Percentiles rank a stretch among this genome's conserved stretches.
phyloP scores from a whole-genome alignment of 1,140 invertebrate species.

The Elymnias hypermnestra region DNA sequence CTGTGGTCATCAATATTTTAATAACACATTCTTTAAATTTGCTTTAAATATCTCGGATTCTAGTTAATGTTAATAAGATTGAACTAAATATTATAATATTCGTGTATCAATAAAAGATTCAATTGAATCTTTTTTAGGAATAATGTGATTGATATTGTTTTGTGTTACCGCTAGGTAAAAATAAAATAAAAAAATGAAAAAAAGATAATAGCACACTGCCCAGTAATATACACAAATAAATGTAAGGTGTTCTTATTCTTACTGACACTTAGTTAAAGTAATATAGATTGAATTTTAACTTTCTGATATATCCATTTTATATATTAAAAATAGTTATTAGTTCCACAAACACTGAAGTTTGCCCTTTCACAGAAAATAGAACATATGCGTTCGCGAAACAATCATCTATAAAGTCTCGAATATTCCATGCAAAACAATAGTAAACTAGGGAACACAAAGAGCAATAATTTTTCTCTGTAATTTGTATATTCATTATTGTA shows the following conservation, averaged over 20 bases:
- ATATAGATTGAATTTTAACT: conserved; percentile 9
- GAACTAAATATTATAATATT: background rate
- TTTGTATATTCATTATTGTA: conserved; percentile 36
- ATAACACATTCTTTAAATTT: too few species aligned
- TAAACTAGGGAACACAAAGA: conserved; percentile 30
- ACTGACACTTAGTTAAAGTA: conserved; percentile 9
- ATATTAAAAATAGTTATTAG: background rate
- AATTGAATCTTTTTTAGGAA: background rate
- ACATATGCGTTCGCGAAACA: too few species aligned
- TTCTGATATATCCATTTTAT: conserved; percentile 10
- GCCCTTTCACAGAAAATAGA: background rate
- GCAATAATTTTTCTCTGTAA: conserved; percentile 44
- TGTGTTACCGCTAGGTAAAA: conserved; percentile 15
- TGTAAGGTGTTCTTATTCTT: conserved; percentile 18
- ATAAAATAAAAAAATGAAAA: conserved; percentile 9
- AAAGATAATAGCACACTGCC: conserved; percentile 28
- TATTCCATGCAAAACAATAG: conserved; percentile 23
- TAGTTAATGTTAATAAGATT: background rate
- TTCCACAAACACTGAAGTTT: background rate
- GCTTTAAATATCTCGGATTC: too few species aligned
- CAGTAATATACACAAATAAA: conserved; percentile 25
- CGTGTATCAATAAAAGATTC: background rate
- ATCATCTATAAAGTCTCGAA: too few species aligned
- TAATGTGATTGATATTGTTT: conserved; percentile 5
- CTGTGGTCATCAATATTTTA: too few species aligned